phyloP scores from a whole-genome alignment of 2,888 invertebrate species.

The Macrophya annulata region DNA sequence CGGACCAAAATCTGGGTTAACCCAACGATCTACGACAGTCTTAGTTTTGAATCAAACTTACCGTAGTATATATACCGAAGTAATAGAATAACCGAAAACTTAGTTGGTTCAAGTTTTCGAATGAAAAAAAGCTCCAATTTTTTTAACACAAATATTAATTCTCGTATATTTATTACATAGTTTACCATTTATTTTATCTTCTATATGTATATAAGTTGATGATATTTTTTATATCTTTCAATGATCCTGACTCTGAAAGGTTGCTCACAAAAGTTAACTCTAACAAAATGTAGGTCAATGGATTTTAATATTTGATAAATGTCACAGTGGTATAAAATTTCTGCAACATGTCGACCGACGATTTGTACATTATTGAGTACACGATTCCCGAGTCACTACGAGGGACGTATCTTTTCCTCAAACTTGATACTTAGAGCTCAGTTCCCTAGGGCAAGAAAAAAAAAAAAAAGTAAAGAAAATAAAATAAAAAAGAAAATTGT shows the following conservation, averaged over 20 bases:
- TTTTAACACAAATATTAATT: background rate
- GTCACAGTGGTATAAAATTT: conserved; percentile 26
- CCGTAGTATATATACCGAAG: background rate
- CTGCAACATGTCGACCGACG: conserved; percentile 4
- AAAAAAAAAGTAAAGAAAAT: background rate
- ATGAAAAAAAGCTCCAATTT: background rate
- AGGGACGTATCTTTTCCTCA: background rate
- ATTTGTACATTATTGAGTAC: background rate
- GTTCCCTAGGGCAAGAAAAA: conserved; percentile 35
- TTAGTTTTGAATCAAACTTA: background rate
- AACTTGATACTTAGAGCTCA: conserved; percentile 35
- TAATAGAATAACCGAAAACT: background rate
- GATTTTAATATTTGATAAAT: conserved; percentile 33
- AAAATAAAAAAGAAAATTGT: background rate
- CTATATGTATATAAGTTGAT: background rate
- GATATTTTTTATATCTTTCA: background rate
- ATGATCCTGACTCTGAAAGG: background rate
- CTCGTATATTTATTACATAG: background rate
- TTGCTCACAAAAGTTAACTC: background rate
- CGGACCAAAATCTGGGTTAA: conserved; percentile 11
- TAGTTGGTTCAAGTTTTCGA: background rate
- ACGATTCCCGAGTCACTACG: background rate
- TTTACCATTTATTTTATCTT: background rate
- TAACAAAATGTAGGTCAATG: background rate
- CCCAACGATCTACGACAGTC: background rate